phyloP scores from a whole-genome alignment of 2,888 invertebrate species.

The Carpatolechia fugitivella region DNA sequence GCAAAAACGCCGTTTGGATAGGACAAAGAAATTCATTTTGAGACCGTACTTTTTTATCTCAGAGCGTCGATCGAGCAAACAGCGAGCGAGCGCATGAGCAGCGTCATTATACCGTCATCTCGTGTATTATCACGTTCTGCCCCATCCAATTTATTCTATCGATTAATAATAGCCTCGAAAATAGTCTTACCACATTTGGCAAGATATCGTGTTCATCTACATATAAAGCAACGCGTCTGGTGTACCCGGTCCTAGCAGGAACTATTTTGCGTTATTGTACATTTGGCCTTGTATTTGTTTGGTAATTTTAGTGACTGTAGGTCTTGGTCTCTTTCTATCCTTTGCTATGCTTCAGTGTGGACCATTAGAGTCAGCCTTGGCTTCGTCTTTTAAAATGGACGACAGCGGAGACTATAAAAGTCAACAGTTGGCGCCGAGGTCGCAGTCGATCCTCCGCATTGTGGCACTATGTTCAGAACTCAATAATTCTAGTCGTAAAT shows the following conservation, averaged over 20 bases:
- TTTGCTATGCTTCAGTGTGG: neutral
- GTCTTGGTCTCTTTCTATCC: neutral
- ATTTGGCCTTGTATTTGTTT: neutral
- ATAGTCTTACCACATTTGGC: constrained; percentile 15
- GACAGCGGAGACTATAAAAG: constrained; percentile 6
- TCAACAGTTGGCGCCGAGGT: constrained; percentile 2
- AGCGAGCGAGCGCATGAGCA: constrained; percentile 10
- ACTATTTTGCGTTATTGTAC: neutral
- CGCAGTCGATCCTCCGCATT: neutral
- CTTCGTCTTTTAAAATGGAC: constrained; percentile 6
- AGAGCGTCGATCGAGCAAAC: constrained; percentile 8
- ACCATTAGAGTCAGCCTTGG: constrained; percentile 5
- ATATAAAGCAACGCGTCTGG: neutral
- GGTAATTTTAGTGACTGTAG: neutral
- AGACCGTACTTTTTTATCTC: constrained; percentile 1
- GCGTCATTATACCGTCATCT: constrained; percentile 17
- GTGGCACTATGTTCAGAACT: neutral
- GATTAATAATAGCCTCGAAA: constrained; percentile 16
- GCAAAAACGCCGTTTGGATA: neutral
- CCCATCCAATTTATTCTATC: constrained; percentile 21
- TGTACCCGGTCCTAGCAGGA: neutral
- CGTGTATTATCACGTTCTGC: constrained; percentile 17
- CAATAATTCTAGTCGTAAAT: neutral
- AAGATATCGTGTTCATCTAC: constrained; percentile 15
- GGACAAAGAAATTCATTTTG: constrained; percentile 3